Conservation (phyloP, 64 coral and sea anemone genomes). For the Hydrozoanthus tunicans region DNA sequence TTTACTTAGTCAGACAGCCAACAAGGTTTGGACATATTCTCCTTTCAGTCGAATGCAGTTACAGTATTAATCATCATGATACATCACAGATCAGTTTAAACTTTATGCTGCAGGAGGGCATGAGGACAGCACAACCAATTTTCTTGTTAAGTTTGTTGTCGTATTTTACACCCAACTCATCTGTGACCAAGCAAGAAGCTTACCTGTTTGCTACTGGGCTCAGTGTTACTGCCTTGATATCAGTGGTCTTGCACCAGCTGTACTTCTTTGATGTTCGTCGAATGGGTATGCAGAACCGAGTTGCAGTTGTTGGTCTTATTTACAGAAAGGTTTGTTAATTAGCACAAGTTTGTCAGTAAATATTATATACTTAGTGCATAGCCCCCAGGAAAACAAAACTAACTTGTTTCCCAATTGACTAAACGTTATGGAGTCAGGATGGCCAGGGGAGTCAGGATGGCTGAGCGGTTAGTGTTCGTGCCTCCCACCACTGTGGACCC, state of each 20-base stretch:
- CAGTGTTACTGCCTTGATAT: conserved; percentile 18
- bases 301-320: conserved; percentile 74
- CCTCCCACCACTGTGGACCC: too few relatives aligned
- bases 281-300: conserved; percentile 73
- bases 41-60: too few relatives aligned
- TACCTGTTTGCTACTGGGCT: conserved; percentile 71
- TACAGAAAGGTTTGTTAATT: conserved; percentile 76
- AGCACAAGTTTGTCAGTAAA: too few relatives aligned
- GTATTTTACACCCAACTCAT: conserved; percentile 75
- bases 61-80: neutral
- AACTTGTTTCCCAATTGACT: neutral
- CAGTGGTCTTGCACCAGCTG: conserved; percentile 68
- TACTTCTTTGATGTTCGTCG: conserved; percentile 70
- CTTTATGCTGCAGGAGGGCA: conserved; percentile 47
- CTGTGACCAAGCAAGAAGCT: conserved; percentile 54
- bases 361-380: neutral
- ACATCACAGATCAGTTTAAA: neutral
- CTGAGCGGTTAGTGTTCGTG: too few relatives aligned
- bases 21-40: too few relatives aligned
- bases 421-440: too few relatives aligned
- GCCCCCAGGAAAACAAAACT: neutral
- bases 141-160: conserved; percentile 74
- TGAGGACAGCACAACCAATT: conserved; percentile 55
- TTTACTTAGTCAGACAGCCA: too few relatives aligned
- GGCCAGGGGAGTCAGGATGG: too few relatives aligned